These are phyloP conservation scores for Alloplasta piceator DNA, from an alignment of 2,888 invertebrate genomes.

Conservation along the genomic window DNA sequence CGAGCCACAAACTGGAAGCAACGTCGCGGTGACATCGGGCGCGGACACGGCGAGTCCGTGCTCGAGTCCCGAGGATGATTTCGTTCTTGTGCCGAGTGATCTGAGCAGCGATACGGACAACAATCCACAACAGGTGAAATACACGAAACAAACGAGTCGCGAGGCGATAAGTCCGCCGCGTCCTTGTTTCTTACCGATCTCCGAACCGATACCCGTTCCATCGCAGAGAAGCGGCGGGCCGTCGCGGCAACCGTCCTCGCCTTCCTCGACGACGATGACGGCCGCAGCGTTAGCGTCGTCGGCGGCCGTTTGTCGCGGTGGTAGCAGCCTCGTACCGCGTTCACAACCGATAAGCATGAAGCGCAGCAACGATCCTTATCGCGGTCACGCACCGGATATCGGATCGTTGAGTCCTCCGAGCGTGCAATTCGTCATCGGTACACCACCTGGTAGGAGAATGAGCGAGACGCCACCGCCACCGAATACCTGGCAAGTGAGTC, in stretches of 20 bases:
- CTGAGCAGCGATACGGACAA: conserved; percentile 82
- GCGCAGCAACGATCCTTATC: conserved; percentile 87
- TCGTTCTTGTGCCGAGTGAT: conserved; percentile 81
- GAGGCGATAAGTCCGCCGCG: conserved; percentile 86
- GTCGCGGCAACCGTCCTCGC: conserved; percentile 48
- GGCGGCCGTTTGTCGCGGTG: conserved; percentile 59
- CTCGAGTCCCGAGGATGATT: conserved; percentile 83
- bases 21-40: conserved; percentile 72
- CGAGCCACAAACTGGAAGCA: conserved; percentile 72
- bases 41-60: conserved; percentile 79
- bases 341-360: conserved; percentile 95
- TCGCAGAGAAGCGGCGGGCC: conserved; percentile 84
- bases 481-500: conserved; percentile 93
- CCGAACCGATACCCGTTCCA: conserved; percentile 92
- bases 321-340: conserved; percentile 87
- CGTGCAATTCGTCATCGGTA: conserved; percentile 93
- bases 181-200: conserved; percentile 88
- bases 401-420: conserved; percentile 97
- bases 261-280: conserved; percentile 15
- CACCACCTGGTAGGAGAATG: conserved; percentile 89
- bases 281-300: neutral
- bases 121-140: conserved; percentile 79
- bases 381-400: conserved; percentile 90
- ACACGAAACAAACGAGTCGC: conserved; percentile 83
- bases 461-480: conserved; percentile 91